A percentile compares a stretch with the other conserved stretches of the same genome.
Conservation (phyloP, 2,797 vertebrate genomes). For the Molossus alvarezi region DNA sequence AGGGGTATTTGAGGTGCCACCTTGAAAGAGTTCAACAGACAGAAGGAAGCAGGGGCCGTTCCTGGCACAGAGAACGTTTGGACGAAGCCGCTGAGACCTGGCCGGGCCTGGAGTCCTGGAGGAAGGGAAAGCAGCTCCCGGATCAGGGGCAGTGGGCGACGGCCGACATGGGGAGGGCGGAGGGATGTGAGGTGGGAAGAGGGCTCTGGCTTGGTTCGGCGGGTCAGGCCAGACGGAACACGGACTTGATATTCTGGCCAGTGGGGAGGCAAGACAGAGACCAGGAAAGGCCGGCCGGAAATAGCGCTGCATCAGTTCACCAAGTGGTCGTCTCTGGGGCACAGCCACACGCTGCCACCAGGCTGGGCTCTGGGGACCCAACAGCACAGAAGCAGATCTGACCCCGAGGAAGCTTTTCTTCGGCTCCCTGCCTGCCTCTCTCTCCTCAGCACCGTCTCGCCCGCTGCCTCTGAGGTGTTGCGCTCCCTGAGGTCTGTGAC, state of each 20-base stretch:
- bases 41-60: not conserved
- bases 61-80: not conserved
- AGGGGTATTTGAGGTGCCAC: not conserved
- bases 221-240: not conserved
- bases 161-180: fast-evolving
- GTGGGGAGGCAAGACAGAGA: not conserved
- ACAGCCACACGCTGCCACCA: no score
- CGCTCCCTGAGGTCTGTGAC: not conserved
- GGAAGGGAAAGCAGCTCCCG: not conserved
- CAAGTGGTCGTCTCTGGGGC: not conserved
- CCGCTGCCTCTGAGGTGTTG: not conserved
- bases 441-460: not conserved
- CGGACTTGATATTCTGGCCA: not conserved
- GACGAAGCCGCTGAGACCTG: not conserved
- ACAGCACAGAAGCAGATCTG: not conserved
- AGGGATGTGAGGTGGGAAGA: not conserved
- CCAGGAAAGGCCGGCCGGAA: not conserved
- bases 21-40: not conserved
- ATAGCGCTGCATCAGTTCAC: not conserved
- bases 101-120: not conserved
- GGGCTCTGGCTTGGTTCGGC: not conserved
- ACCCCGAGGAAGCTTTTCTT: not conserved
- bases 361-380: not conserved
- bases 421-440: not conserved
- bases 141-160: not conserved